phyloP scores from a whole-genome alignment of 2,113 vertebrate genomes.

The Pongo abelii region DNA sequence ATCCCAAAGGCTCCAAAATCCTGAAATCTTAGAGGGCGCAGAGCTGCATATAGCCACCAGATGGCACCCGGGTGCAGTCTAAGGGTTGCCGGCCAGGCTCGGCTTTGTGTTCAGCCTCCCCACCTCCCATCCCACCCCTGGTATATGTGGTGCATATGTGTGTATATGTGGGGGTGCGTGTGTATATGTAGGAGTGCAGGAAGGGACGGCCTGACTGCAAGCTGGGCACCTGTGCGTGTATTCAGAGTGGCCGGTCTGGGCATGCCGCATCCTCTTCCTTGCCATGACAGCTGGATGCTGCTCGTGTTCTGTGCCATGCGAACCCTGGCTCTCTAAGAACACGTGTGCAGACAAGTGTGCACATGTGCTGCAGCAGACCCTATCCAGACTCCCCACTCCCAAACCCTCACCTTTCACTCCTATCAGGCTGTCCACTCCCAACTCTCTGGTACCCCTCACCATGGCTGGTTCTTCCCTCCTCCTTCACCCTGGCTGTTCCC shows the following conservation, averaged over 20 bases:
- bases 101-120: conserved; percentile 59
- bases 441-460: too few species aligned
- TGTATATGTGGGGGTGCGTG: neutral
- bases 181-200: fast-evolving
- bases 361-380: too few species aligned
- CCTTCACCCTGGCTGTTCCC: neutral
- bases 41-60: neutral
- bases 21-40: neutral
- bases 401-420: neutral
- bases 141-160: neutral
- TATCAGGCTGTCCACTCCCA: neutral
- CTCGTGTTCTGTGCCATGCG: neutral
- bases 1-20: neutral
- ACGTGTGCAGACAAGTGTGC: neutral
- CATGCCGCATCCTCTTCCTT: neutral
- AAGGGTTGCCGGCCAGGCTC: neutral
- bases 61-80: conserved; percentile 57
- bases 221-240: neutral
- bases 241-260: neutral
- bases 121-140: neutral
- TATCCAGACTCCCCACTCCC: neutral
- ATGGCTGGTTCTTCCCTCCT: neutral
- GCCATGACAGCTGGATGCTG: neutral
- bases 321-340: neutral
- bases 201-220: neutral